Conservation (phyloP, 2,113 vertebrate species). For the Vidua chalybeata region DNA sequence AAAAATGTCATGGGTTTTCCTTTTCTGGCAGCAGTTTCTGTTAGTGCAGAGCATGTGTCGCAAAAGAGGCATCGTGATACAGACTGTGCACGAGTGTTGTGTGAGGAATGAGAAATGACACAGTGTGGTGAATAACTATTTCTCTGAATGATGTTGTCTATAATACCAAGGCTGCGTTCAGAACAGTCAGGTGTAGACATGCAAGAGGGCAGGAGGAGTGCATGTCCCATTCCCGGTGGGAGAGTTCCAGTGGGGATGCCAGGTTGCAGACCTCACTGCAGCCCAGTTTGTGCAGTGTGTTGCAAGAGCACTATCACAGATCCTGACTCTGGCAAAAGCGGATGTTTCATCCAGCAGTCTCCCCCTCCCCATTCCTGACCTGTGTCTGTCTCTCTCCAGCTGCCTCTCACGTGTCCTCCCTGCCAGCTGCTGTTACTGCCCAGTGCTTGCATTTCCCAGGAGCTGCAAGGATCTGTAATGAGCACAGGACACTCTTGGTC, state of each 20-base stretch:
- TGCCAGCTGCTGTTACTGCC: background rate
- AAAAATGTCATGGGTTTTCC: background rate
- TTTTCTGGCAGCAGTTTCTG: background rate
- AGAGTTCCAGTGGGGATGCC: background rate
- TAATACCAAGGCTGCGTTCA: rapidly evolving
- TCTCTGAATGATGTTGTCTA: background rate
- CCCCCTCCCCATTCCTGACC: background rate
- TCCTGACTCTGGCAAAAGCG: rapidly evolving
- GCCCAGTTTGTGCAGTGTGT: rapidly evolving
- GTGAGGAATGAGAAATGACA: background rate
- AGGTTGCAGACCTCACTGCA: background rate
- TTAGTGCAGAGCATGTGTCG: background rate
- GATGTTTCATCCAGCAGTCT: rapidly evolving
- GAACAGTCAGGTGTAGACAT: background rate
- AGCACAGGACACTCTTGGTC: background rate
- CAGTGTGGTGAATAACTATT: too few relatives aligned
- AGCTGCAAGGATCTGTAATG: background rate
- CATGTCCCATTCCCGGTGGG: background rate
- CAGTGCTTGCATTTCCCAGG: background rate
- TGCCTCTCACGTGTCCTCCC: background rate
- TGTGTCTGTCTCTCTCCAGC: background rate
- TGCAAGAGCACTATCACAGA: rapidly evolving
- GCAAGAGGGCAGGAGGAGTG: rapidly evolving
- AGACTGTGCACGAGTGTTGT: background rate
- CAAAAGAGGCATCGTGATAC: background rate